These are phyloP conservation scores for Ooceraea biroi DNA, from an alignment of 1,140 invertebrate species.

Conservation along the genomic window DNA sequence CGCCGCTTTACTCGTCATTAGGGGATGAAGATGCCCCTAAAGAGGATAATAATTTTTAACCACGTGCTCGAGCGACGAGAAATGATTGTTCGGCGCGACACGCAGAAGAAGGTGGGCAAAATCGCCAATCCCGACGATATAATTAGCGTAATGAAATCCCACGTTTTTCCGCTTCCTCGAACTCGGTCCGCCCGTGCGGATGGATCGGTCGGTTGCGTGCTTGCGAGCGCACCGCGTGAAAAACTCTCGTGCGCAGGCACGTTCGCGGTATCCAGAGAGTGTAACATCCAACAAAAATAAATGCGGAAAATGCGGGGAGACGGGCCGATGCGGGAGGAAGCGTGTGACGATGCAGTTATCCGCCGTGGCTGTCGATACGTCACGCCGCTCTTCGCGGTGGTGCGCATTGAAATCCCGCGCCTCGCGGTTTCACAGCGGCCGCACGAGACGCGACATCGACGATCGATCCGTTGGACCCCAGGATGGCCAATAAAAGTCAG, in stretches of 20 bases:
- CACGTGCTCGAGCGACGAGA: too few relatives aligned
- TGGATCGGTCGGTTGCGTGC: constrained; percentile 1
- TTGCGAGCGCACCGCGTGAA: constrained; percentile 15
- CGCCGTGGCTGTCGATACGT: constrained; percentile 51
- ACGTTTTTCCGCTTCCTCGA: constrained; percentile 16
- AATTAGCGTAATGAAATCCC: neutral
- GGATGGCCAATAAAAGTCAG: constrained; percentile 40
- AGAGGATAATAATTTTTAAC: too few relatives aligned
- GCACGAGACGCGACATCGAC: neutral
- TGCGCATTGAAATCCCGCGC: constrained; percentile 40
- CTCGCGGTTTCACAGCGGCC: constrained; percentile 7
- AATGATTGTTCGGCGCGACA: too few relatives aligned
- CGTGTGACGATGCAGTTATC: constrained; percentile 38
- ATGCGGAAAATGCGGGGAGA: constrained; percentile 24
- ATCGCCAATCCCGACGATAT: neutral
- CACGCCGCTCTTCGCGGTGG: neutral
- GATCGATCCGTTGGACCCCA: constrained; percentile 35
- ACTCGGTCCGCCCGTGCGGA: neutral
- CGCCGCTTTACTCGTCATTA: too few relatives aligned
- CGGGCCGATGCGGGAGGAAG: neutral
- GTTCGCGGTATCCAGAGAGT: neutral
- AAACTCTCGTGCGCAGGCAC: constrained; percentile 11
- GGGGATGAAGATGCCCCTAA: too few relatives aligned
- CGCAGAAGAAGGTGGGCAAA: neutral
- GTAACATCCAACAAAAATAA: constrained; percentile 45